Conservation (phyloP, 2,888 invertebrate genomes). For the Coelopa pilipes region DNA sequence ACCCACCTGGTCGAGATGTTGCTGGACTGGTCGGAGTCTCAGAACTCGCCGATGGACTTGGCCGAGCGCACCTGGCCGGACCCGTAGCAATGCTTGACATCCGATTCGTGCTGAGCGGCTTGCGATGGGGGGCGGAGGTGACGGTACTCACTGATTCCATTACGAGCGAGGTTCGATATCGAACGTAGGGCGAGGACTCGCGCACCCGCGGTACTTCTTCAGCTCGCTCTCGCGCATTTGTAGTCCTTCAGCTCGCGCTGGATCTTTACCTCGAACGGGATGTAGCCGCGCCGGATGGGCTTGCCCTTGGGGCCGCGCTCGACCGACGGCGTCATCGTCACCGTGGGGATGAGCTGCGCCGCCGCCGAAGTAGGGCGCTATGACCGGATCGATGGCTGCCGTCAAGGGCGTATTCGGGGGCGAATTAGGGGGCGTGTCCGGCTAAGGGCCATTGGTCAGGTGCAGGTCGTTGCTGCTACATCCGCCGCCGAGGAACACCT, state of each 20-base stretch:
- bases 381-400: conserved; percentile 53
- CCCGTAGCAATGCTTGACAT: conserved; percentile 72
- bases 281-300: conserved; percentile 79
- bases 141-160: conserved; percentile 70
- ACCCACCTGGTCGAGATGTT: conserved; percentile 54
- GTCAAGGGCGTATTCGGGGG: conserved; percentile 46
- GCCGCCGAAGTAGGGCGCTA: conserved; percentile 26
- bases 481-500: background rate
- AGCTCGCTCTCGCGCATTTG: conserved; percentile 84
- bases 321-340: conserved; percentile 65
- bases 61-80: conserved; percentile 74
- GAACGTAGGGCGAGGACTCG: conserved; percentile 73
- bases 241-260: conserved; percentile 87
- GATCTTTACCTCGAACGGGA: conserved; percentile 89
- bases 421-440: conserved; percentile 46
- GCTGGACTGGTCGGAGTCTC: conserved; percentile 69
- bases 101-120: conserved; percentile 72
- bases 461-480: conserved; percentile 27
- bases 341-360: conserved; percentile 56
- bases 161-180: conserved; percentile 73
- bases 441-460: too few relatives aligned
- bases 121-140: conserved; percentile 45
- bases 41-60: conserved; percentile 76
- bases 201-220: conserved; percentile 74
- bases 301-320: conserved; percentile 73